Evolutionary conservation across 2,797 vertebrate genomes (phyloP).

Genomic region (Mareca strepera): DNA sequence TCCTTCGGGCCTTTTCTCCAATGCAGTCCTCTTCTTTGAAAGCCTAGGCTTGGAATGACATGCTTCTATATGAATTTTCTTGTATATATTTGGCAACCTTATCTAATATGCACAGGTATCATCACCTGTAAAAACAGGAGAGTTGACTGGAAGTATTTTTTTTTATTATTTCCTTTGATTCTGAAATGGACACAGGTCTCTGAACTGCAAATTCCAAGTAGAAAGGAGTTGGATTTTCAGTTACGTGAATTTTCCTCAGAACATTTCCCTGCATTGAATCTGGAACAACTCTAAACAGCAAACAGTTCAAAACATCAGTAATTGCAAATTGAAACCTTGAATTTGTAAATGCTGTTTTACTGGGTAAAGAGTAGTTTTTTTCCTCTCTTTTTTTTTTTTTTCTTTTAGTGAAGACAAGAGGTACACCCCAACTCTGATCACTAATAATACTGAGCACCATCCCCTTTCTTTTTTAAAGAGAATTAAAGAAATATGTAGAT

Average conservation of each 20-base stretch:
- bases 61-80: not conserved
- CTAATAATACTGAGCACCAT: not conserved
- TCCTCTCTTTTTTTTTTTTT: not conserved
- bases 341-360: not conserved
- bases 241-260: not conserved
- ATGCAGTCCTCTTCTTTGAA: not conserved
- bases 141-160: not conserved
- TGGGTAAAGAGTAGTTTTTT: not conserved
- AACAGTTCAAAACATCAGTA: not conserved
- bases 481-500: not conserved
- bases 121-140: not conserved
- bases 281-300: not conserved
- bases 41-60: not conserved
- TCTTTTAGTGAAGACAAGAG: not conserved
- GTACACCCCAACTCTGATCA: not conserved
- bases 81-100: not conserved
- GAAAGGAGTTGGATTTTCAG: not conserved
- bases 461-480: not conserved
- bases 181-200: not conserved
- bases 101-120: not conserved
- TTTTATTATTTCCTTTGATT: not conserved
- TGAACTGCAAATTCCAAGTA: not conserved
- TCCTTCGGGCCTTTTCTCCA: not conserved
- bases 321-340: not conserved
- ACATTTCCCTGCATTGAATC: not conserved